Evolutionary conservation across 1,140 invertebrate species (phyloP).

Genomic region (Sitophilus oryzae): DNA sequence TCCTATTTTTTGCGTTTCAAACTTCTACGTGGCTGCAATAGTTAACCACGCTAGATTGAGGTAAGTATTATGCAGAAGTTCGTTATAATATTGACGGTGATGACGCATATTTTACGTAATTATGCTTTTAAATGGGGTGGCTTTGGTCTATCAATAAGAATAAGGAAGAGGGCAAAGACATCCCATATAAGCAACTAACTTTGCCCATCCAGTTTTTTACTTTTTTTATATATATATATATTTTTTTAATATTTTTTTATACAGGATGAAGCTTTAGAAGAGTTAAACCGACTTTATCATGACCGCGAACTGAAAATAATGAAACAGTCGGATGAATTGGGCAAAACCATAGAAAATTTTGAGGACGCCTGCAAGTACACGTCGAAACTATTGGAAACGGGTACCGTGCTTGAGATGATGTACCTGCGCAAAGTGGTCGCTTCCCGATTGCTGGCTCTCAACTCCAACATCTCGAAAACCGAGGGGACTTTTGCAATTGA

Average conservation of each 20-base stretch:
- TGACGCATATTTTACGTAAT: no score
- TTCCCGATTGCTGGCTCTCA: constrained; percentile 67
- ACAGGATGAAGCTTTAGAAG: constrained; percentile 66
- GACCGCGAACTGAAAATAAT: constrained; percentile 70
- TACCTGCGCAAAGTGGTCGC: constrained; percentile 71
- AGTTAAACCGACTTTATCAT: constrained; percentile 75
- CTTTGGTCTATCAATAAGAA: no score
- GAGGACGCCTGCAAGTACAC: constrained; percentile 82
- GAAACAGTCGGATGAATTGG: constrained; percentile 67
- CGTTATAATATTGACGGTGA: no score
- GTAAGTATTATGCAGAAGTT: no score
- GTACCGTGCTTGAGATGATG: constrained; percentile 76
- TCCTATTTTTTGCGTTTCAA: no score
- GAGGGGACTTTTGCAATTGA: constrained; percentile 72
- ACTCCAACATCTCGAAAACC: constrained; percentile 72
- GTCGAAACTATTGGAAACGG: constrained; percentile 68
- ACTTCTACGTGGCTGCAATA: no score
- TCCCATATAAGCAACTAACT: no score
- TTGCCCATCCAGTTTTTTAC: no score
- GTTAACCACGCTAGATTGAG: no score
- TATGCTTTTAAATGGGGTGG: no score
- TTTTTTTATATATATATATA: neutral
- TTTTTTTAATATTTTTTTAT: neutral
- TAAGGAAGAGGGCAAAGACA: no score
- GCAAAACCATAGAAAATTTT: constrained; percentile 52